Evolutionary conservation across 1,140 invertebrate species (phyloP).

Genomic region (Drosophila saltans): DNA sequence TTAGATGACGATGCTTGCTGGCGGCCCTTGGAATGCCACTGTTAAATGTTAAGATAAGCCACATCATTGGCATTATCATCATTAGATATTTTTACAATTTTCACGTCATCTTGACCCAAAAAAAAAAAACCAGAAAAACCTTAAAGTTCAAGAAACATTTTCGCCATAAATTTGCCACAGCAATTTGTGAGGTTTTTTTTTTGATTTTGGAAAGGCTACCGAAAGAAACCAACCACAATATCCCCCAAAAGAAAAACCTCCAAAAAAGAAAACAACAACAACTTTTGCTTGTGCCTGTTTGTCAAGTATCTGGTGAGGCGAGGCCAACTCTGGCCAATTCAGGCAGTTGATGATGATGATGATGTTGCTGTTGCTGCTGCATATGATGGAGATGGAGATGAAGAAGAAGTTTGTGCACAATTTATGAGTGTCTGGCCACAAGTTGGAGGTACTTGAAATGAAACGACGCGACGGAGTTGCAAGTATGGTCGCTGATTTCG

Average conservation of each 20-base stretch:
- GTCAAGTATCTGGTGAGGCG: slow-evolving; percentile 33
- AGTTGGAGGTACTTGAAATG: slow-evolving; percentile 30
- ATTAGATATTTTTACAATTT: slow-evolving; percentile 45
- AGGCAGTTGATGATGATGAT: background rate
- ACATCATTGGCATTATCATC: slow-evolving; percentile 24
- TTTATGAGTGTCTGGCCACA: slow-evolving; percentile 53
- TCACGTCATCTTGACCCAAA: slow-evolving; percentile 54
- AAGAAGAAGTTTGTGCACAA: slow-evolving; percentile 31
- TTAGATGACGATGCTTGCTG: slow-evolving; percentile 40
- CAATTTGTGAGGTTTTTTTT: slow-evolving; percentile 30
- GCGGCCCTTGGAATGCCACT: slow-evolving; percentile 43
- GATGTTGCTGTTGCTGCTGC: background rate
- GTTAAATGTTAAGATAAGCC: slow-evolving; percentile 3
- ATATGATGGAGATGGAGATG: slow-evolving; percentile 12
- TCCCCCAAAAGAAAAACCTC: background rate
- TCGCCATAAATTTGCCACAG: slow-evolving; percentile 59
- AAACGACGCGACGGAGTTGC: slow-evolving; percentile 8
- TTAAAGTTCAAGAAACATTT: slow-evolving; percentile 35
- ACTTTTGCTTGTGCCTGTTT: slow-evolving; percentile 24
- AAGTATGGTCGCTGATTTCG: slow-evolving; percentile 22
- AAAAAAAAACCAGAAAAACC: slow-evolving; percentile 36
- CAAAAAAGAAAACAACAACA: slow-evolving; percentile 2
- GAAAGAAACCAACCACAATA: slow-evolving; percentile 33
- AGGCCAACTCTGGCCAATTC: slow-evolving; percentile 5
- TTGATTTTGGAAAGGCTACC: slow-evolving; percentile 34